Evolutionary conservation across 1,140 invertebrate species (phyloP).

Genomic region (Meloidogyne exigua): DNA sequence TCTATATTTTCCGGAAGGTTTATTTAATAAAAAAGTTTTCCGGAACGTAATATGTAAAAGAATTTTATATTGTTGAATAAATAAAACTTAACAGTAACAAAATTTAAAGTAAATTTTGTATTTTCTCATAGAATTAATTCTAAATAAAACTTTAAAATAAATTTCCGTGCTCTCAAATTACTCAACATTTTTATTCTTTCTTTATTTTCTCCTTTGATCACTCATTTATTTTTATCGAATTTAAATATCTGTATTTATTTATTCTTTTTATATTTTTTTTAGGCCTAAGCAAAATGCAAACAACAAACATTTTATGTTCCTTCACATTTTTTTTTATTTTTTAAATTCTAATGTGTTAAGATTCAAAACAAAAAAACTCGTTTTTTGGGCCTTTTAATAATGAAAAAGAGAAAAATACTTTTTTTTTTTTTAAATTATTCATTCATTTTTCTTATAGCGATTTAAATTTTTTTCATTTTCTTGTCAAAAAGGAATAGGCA

Average conservation of each 20-base stretch:
- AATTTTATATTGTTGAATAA: too few relatives aligned
- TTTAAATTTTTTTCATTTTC: not conserved
- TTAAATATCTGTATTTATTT: not conserved
- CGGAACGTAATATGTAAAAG: too few relatives aligned
- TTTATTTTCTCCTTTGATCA: not conserved
- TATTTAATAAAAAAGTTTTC: too few relatives aligned
- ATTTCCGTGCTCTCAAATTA: not conserved
- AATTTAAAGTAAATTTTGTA: too few relatives aligned
- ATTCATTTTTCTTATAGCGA: not conserved
- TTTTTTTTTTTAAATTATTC: not conserved
- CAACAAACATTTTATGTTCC: not conserved
- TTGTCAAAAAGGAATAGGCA: not conserved
- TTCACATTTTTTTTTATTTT: not conserved
- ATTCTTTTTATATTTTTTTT: slow-evolving; percentile 7
- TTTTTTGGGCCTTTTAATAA: slow-evolving; percentile 1
- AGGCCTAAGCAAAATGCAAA: not conserved
- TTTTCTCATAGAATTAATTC: too few relatives aligned
- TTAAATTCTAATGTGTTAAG: slow-evolving; percentile 2
- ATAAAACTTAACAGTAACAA: too few relatives aligned
- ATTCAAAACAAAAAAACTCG: slow-evolving; percentile 2
- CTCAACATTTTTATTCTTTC: not conserved
- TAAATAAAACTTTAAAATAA: too few relatives aligned
- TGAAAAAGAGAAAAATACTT: not conserved
- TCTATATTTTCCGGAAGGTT: too few relatives aligned
- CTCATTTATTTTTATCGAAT: slow-evolving; percentile 1